phyloP scores from a whole-genome alignment of 2,797 vertebrate genomes.

The Siniperca obscura region DNA sequence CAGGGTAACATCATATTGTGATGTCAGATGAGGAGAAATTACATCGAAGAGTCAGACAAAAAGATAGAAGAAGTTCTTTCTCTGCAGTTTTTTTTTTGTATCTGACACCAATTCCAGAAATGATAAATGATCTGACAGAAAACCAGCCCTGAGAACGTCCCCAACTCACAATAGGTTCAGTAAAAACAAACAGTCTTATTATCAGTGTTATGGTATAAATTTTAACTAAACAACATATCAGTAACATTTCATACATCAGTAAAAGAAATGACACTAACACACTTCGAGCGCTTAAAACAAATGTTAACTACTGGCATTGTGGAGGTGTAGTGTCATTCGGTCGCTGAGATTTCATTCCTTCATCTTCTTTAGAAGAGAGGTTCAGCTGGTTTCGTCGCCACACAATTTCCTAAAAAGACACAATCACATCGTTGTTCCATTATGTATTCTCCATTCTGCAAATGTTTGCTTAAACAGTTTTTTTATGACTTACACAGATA shows the following conservation, averaged over 20 bases:
- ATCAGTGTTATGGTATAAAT: neutral
- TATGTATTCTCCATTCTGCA: neutral
- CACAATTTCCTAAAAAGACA: conserved; percentile 69
- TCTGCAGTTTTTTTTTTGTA: neutral
- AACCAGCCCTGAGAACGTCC: neutral
- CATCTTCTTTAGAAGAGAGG: fast-evolving
- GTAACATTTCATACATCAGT: neutral
- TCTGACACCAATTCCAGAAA: neutral
- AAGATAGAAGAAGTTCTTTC: neutral
- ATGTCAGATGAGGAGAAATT: neutral
- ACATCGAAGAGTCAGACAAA: neutral
- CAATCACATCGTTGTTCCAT: neutral
- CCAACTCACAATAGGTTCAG: neutral
- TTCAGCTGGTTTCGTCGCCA: neutral
- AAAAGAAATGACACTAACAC: neutral
- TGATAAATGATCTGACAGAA: neutral
- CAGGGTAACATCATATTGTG: neutral
- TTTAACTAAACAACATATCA: neutral
- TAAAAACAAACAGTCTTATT: neutral
- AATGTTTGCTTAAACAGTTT: neutral
- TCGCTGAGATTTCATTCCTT: neutral
- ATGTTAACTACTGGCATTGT: neutral
- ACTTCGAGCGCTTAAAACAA: neutral
- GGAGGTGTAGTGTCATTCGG: neutral
- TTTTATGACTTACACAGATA: conserved; percentile 33